Percentiles rank a stretch among this genome's conserved stretches.
phyloP scores from a whole-genome alignment of 2,113 vertebrate species.

The Lasiurus cinereus region DNA sequence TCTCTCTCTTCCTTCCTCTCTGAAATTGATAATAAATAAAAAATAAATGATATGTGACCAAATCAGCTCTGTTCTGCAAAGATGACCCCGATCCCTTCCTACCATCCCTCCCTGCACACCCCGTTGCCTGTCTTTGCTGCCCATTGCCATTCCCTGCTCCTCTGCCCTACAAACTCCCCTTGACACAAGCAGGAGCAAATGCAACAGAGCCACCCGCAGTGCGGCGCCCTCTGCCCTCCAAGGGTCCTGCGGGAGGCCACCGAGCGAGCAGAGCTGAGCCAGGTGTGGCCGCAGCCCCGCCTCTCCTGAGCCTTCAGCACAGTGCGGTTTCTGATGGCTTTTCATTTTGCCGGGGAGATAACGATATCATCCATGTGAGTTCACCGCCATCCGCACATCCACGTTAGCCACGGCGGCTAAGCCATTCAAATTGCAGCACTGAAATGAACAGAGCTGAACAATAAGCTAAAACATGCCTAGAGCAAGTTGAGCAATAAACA shows the following conservation, averaged over 20 bases:
- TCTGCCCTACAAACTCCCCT: constrained; percentile 65
- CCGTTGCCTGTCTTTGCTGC: background rate
- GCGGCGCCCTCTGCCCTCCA: background rate
- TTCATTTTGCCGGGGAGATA: constrained; percentile 79
- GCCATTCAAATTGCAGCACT: constrained; percentile 86
- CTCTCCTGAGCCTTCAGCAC: background rate
- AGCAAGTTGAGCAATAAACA: constrained; percentile 92
- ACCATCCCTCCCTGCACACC: too few relatives aligned
- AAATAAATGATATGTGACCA: background rate
- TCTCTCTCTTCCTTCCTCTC: too few relatives aligned
- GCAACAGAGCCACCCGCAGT: constrained; percentile 18
- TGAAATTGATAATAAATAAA: too few relatives aligned
- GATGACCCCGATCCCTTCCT: background rate
- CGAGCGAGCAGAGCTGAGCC: background rate
- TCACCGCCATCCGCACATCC: constrained; percentile 29
- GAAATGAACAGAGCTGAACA: constrained; percentile 90
- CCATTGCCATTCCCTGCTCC: background rate
- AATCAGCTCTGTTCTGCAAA: background rate
- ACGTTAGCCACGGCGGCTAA: constrained; percentile 87
- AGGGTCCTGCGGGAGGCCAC: background rate
- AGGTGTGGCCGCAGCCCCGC: accelerated
- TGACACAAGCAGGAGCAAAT: constrained; percentile 17
- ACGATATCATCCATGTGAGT: background rate
- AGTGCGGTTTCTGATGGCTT: constrained; percentile 84
- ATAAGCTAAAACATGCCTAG: constrained; percentile 92